phyloP scores from a whole-genome alignment of 2,888 invertebrate genomes.

The Drosophila anomalata region DNA sequence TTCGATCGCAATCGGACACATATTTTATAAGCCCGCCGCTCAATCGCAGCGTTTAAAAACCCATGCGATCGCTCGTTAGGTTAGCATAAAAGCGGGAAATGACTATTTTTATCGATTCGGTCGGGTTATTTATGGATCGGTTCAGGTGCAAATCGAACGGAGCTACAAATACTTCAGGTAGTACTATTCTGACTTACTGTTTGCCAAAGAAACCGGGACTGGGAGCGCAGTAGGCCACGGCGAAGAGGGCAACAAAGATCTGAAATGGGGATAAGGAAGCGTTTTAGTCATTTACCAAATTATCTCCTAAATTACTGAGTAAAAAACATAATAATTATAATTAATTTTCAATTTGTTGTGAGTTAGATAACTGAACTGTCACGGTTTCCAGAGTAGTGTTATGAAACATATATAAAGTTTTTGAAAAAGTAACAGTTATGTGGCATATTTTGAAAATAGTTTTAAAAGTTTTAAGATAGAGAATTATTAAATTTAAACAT shows the following conservation, averaged over 20 bases:
- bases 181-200: slow-evolving; percentile 77
- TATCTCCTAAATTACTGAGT: neutral
- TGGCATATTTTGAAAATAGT: neutral
- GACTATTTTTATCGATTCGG: slow-evolving; percentile 40
- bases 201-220: slow-evolving; percentile 81
- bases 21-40: slow-evolving; percentile 51
- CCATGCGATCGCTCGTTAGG: slow-evolving; percentile 45
- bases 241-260: slow-evolving; percentile 79
- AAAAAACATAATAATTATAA: slow-evolving; percentile 11
- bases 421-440: neutral
- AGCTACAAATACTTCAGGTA: neutral
- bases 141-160: slow-evolving; percentile 20
- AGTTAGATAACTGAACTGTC: slow-evolving; percentile 9
- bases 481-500: no score
- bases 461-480: neutral
- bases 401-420: neutral
- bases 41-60: slow-evolving; percentile 56
- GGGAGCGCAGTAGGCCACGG: slow-evolving; percentile 78
- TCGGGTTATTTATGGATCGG: slow-evolving; percentile 31
- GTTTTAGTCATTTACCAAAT: slow-evolving; percentile 3
- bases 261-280: slow-evolving; percentile 46
- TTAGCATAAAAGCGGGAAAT: slow-evolving; percentile 63
- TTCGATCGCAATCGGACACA: slow-evolving; percentile 58
- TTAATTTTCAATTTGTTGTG: slow-evolving; percentile 9
- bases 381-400: neutral